These are phyloP conservation scores for Siniperca chuatsi DNA, from an alignment of 2,113 vertebrate species.

Conservation along the genomic window DNA sequence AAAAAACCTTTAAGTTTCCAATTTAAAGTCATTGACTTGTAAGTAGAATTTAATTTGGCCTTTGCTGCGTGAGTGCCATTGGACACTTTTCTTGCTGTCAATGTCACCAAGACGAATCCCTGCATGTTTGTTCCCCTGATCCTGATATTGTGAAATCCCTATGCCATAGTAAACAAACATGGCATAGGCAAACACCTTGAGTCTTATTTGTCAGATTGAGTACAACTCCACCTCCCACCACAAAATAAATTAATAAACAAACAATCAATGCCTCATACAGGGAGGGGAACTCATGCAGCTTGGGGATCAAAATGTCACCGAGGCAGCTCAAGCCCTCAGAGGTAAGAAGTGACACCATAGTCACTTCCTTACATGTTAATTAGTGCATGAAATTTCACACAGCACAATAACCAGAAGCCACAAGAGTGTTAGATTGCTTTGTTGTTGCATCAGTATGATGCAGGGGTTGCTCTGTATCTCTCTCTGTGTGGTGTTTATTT, in stretches of 20 bases:
- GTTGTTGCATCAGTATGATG: slow-evolving; percentile 86
- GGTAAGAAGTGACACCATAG: slow-evolving; percentile 51
- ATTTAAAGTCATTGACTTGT: not conserved
- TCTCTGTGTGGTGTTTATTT: slow-evolving; percentile 77
- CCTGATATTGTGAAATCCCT: not conserved
- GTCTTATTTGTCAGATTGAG: slow-evolving; percentile 37
- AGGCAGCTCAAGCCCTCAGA: slow-evolving; percentile 47
- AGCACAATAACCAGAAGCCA: slow-evolving; percentile 66
- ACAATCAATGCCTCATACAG: slow-evolving; percentile 26
- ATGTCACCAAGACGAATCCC: not conserved
- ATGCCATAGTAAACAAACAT: not conserved
- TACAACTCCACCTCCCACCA: not conserved
- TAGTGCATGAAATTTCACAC: slow-evolving; percentile 71
- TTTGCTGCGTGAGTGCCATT: not conserved
- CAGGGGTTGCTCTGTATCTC: slow-evolving; percentile 65
- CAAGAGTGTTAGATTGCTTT: slow-evolving; percentile 79
- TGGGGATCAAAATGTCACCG: slow-evolving; percentile 37
- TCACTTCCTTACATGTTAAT: slow-evolving; percentile 77
- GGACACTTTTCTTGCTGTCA: not conserved
- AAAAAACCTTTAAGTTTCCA: not conserved
- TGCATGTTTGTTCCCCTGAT: not conserved
- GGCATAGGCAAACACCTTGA: slow-evolving; percentile 21
- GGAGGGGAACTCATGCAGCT: slow-evolving; percentile 26
- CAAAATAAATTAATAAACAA: slow-evolving; percentile 44
- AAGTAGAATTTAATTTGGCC: not conserved